Conservation (phyloP, 1,140 invertebrate genomes). For the Kradibia gibbosae region DNA sequence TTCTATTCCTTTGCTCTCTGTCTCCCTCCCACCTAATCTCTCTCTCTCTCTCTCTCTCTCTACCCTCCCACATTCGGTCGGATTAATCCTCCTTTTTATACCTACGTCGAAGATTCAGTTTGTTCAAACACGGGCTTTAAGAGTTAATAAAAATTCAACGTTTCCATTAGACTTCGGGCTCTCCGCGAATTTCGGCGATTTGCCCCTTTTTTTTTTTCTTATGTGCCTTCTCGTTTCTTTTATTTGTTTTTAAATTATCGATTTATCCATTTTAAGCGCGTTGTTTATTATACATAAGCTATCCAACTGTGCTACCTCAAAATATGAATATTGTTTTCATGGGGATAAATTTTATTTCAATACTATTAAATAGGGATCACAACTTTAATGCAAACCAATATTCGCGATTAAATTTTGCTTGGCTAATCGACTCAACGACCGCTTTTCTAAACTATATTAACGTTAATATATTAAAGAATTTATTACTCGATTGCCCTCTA, state of each 20-base stretch:
- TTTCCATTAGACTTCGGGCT: background rate
- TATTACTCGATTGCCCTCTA: background rate
- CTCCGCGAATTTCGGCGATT: background rate
- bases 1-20: background rate
- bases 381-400: background rate
- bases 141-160: constrained; percentile 42
- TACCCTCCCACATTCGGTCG: background rate
- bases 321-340: background rate
- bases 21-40: background rate
- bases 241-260: constrained; percentile 20
- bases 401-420: background rate
- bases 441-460: background rate
- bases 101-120: constrained; percentile 34
- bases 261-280: constrained; percentile 1
- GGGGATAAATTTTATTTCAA: background rate
- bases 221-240: background rate
- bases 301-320: background rate
- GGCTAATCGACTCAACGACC: background rate
- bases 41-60: background rate
- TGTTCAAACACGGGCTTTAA: constrained; percentile 15
- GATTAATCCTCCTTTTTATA: constrained; percentile 43
- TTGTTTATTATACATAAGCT: constrained; percentile 15
- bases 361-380: background rate
- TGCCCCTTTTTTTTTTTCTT: background rate
- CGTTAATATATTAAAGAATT: background rate